Conservation (phyloP, 2,888 invertebrate species). For the Calliphora vomitoria region DNA sequence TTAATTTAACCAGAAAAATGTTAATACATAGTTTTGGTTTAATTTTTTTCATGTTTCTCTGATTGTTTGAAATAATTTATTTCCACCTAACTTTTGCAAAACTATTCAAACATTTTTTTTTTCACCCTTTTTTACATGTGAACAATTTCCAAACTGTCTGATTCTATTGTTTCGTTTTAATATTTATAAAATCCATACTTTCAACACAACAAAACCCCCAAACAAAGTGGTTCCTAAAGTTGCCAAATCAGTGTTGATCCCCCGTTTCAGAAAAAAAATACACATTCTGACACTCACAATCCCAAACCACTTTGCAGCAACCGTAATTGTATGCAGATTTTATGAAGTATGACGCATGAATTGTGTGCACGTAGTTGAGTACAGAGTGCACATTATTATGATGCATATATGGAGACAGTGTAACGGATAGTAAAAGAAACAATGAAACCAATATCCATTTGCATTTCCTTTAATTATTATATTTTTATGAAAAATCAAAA, state of each 20-base stretch:
- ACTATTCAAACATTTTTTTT: neutral
- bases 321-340: conserved; percentile 24
- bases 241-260: conserved; percentile 1
- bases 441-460: neutral
- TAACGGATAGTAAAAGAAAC: neutral
- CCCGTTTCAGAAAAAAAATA: neutral
- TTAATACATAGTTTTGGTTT: no score
- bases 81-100: no score
- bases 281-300: conserved; percentile 15
- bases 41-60: no score
- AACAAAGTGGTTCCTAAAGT: neutral
- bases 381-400: neutral
- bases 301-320: conserved; percentile 4
- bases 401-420: neutral
- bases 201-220: neutral
- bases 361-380: conserved; percentile 1
- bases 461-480: no score
- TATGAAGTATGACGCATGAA: conserved; percentile 15
- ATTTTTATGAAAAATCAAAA: no score
- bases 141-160: neutral
- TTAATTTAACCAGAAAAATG: no score
- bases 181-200: neutral
- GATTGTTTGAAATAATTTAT: no score
- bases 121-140: neutral
- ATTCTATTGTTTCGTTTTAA: neutral